Evolutionary conservation across 2,888 invertebrate genomes (phyloP).

Genomic region (Acronicta psi): DNA sequence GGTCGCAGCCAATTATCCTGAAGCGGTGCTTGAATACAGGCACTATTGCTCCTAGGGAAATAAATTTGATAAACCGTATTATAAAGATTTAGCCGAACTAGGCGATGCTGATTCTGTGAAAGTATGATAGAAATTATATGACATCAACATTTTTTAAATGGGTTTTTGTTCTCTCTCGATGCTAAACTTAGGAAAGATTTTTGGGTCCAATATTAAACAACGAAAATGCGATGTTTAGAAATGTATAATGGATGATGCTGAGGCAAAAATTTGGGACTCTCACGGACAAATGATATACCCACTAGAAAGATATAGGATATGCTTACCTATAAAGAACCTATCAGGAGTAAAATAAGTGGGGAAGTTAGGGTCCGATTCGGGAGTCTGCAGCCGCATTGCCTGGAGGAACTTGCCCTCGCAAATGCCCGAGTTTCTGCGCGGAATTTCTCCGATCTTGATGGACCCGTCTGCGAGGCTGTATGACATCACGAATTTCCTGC

Average conservation of each 20-base stretch:
- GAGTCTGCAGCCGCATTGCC: conserved; percentile 91
- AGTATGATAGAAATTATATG: no score
- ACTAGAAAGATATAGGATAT: neutral
- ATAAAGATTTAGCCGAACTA: no score
- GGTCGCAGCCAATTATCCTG: conserved; percentile 93
- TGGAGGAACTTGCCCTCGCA: conserved; percentile 93
- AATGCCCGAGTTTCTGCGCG: conserved; percentile 93
- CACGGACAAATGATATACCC: no score
- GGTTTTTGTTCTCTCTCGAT: no score
- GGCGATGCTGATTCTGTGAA: no score
- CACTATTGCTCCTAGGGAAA: conserved; percentile 88
- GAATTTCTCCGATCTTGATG: conserved; percentile 92
- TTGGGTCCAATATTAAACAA: no score
- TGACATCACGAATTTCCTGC: conserved; percentile 92
- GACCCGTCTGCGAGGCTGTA: conserved; percentile 94
- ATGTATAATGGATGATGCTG: no score
- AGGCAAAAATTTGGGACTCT: no score
- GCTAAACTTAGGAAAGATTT: no score
- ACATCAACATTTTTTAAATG: no score
- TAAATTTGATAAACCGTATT: neutral
- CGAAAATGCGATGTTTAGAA: no score
- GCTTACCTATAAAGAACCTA: conserved; percentile 93
- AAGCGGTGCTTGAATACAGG: conserved; percentile 93
- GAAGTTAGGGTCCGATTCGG: conserved; percentile 91
- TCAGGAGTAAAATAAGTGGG: conserved; percentile 93